Evolutionary conservation across 2,888 invertebrate species (phyloP), one percentile per base, ranked within the genome.

Genomic region (Drosophila nr. fundita): DNA sequence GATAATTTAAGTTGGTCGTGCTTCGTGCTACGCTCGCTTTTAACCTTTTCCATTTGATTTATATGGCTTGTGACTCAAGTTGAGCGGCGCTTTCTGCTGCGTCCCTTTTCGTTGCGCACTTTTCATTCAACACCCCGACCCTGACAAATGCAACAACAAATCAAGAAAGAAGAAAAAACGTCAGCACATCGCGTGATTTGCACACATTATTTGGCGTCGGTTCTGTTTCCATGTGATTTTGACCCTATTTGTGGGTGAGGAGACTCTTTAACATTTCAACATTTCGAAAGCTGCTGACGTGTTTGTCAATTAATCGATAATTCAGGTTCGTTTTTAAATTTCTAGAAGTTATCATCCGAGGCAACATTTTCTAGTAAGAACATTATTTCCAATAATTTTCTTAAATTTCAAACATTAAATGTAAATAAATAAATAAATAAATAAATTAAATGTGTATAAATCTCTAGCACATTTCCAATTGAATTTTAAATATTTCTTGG

Each of bases 131-230:
- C 45, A 15, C 7, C 15, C 7, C 21, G 21, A 29, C 67, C 61
- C 63, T 63, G 73, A 73, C 52, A 62, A 69, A 74, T 87, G 78
- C 81, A 78, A 55, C 45, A 45, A 24, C 4, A 24, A 52, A 54
- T 32, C 74, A 68, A 29, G 52, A 32, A 8, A 8, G 4, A 21
- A 10, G 15, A 34, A 32, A 8, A 27, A 63, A 62, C 74, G 62
- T 68, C 76, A 67, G 66, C 67, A 62, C 54, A 85, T 85, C 75
- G 90, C 84, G 90, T 85, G 84, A 68, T 87, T 72, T 64, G 55
- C 30, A 45, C 60, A 68, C 82, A 50, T 87, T 89, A 49, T 84
- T 87, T 61, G 50, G n/a, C 68, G 60, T 40, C 52, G 24, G 49
- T 36, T 48, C 40, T 61, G 73, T 50, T 61, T 68, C 27, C 83